A percentile compares a stretch with the other conserved stretches of the same genome.
Conservation (phyloP, 2,797 vertebrate species). For the Sebastes wilsoni region DNA sequence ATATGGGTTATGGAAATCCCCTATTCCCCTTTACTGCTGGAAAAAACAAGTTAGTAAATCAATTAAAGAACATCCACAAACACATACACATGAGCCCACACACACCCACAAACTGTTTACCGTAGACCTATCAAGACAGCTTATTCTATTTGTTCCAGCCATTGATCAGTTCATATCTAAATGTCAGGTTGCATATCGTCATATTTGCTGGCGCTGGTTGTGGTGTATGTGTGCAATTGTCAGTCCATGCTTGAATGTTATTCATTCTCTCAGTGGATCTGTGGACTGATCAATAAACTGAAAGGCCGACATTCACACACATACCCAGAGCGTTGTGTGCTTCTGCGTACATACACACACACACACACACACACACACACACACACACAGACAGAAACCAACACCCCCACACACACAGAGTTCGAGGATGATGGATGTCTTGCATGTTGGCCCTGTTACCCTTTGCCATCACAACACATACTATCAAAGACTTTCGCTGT, state of each 20-base stretch:
- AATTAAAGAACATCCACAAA: constrained; percentile 24
- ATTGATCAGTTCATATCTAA: constrained; percentile 74
- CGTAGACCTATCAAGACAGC: constrained; percentile 48
- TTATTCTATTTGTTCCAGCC: constrained; percentile 68
- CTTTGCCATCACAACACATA: constrained; percentile 59
- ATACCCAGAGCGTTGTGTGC: not conserved
- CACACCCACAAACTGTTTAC: constrained; percentile 24
- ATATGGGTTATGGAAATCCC: not conserved
- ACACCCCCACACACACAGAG: not conserved
- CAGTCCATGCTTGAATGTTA: not conserved
- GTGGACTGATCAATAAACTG: constrained; percentile 63
- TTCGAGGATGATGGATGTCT: constrained; percentile 64
- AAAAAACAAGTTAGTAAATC: constrained; percentile 31
- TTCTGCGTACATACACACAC: not conserved
- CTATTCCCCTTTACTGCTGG: not conserved
- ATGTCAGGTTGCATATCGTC: constrained; percentile 72
- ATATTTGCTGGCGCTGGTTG: constrained; percentile 46
- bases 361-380: not conserved
- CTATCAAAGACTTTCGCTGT: constrained; percentile 50
- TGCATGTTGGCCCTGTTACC: constrained; percentile 59
- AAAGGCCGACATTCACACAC: constrained; percentile 49
- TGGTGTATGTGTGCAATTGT: not conserved
- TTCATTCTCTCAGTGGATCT: constrained; percentile 42
- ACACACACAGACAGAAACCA: not conserved
- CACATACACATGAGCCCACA: not conserved